A percentile compares a stretch with the other conserved stretches of the same genome.
Evolutionary conservation across 2,888 invertebrate genomes (phyloP).

Genomic region (Amiota minor): DNA sequence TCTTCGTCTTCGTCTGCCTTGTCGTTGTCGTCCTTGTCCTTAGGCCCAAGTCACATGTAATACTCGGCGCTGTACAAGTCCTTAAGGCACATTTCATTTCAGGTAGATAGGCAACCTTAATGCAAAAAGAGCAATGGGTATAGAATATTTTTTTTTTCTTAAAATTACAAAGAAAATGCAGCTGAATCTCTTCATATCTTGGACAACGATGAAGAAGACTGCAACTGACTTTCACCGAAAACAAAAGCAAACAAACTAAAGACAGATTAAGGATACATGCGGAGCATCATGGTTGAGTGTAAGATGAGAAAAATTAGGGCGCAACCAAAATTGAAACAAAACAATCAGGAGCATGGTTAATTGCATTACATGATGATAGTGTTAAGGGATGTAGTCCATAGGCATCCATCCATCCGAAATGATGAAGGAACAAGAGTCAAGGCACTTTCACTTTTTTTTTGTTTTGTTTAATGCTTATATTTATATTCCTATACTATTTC

Average conservation of each 20-base stretch:
- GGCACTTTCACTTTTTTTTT: constrained; percentile 22
- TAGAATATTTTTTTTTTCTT: not conserved
- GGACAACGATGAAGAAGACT: not conserved
- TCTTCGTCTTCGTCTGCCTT: constrained; percentile 41
- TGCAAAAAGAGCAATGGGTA: constrained; percentile 11
- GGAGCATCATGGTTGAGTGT: not conserved
- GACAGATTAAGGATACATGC: too few species aligned
- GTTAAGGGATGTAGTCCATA: not conserved
- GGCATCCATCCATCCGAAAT: not conserved
- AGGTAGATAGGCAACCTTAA: constrained; percentile 14
- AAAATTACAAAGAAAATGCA: constrained; percentile 26
- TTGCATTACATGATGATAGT: constrained; percentile 52
- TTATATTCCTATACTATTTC: too few species aligned
- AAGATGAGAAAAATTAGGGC: constrained; percentile 43
- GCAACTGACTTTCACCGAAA: not conserved
- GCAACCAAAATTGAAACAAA: constrained; percentile 63
- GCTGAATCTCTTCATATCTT: constrained; percentile 9
- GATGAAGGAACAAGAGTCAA: not conserved
- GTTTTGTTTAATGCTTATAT: not conserved
- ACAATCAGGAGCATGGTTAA: constrained; percentile 69
- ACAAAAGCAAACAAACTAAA: not conserved
- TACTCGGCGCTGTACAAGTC: not conserved
- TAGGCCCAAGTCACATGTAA: constrained; percentile 15
- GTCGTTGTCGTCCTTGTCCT: too few species aligned
- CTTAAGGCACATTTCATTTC: constrained; percentile 11